These are phyloP conservation scores for Eurystomus gularis DNA, from an alignment of 2,113 vertebrate species.

Conservation along the genomic window DNA sequence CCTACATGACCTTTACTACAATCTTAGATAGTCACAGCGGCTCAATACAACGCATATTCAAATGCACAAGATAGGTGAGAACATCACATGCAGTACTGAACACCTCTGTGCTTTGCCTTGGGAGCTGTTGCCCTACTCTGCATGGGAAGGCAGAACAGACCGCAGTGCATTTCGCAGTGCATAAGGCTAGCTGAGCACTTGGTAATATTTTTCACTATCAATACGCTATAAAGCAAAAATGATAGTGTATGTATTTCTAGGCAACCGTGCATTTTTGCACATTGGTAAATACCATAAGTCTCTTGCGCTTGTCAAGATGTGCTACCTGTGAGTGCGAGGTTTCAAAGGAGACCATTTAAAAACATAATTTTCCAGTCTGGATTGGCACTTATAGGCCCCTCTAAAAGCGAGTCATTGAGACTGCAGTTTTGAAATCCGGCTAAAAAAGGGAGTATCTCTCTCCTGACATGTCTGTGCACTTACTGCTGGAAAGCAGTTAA, in stretches of 20 bases:
- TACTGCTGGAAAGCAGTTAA: conserved; percentile 35
- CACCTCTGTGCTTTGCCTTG: background rate
- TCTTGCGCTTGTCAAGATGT: background rate
- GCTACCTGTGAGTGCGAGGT: rapidly evolving
- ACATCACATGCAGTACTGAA: background rate
- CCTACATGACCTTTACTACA: background rate
- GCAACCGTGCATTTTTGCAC: background rate
- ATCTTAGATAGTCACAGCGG: background rate
- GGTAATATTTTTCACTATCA: background rate
- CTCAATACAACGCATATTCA: background rate
- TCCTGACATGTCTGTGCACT: background rate
- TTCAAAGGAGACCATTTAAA: background rate
- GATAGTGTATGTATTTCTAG: background rate
- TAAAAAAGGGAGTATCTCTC: background rate
- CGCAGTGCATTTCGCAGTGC: background rate
- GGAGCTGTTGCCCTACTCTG: background rate
- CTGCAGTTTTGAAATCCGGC: background rate
- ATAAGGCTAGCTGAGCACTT: background rate
- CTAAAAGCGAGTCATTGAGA: background rate
- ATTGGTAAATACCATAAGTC: background rate
- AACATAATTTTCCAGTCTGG: background rate
- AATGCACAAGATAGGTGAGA: background rate
- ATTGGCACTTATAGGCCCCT: background rate
- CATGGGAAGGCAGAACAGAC: background rate
- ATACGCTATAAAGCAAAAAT: background rate